phyloP scores from a whole-genome alignment of 2,888 invertebrate genomes.

The Octonoba sinensis region DNA sequence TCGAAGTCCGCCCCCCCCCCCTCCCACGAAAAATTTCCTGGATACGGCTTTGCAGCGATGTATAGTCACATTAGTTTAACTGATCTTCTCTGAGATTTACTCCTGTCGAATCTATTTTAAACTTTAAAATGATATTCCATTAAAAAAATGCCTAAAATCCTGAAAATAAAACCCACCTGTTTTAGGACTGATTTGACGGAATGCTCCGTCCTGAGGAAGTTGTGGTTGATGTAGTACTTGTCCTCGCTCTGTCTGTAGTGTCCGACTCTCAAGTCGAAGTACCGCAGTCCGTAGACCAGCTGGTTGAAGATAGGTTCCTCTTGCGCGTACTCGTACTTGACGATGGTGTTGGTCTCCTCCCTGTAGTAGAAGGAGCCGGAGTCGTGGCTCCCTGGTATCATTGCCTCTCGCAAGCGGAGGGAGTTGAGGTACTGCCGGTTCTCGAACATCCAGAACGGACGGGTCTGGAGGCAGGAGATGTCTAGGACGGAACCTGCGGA shows the following conservation, averaged over 20 bases:
- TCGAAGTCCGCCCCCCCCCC: no score
- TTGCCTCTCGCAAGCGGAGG: slow-evolving; percentile 35
- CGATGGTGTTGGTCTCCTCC: slow-evolving; percentile 13
- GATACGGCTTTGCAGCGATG: no score
- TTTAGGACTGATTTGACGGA: slow-evolving; percentile 47
- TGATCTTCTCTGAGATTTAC: no score
- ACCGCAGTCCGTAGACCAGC: slow-evolving; percentile 60
- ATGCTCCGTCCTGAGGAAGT: slow-evolving; percentile 46
- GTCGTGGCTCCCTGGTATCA: slow-evolving; percentile 66
- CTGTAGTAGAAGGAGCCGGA: slow-evolving; percentile 62
- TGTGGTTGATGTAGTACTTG: slow-evolving; percentile 63
- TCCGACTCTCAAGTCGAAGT: slow-evolving; percentile 60
- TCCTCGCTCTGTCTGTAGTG: slow-evolving; percentile 39
- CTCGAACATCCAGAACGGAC: slow-evolving; percentile 88
- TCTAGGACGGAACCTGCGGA: slow-evolving; percentile 5
- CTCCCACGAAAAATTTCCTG: no score
- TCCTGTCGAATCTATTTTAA: no score
- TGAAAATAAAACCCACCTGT: slow-evolving; percentile 13
- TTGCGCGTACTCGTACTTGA: slow-evolving; percentile 64
- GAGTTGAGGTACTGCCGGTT: slow-evolving; percentile 69
- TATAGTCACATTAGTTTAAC: no score
- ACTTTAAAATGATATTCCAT: neutral
- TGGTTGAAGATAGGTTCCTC: slow-evolving; percentile 65
- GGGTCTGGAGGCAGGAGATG: slow-evolving; percentile 79
- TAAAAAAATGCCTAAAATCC: neutral